These are phyloP conservation scores for Pachycephus smyrnensis DNA, from an alignment of 2,888 invertebrate species.

Conservation along the genomic window DNA sequence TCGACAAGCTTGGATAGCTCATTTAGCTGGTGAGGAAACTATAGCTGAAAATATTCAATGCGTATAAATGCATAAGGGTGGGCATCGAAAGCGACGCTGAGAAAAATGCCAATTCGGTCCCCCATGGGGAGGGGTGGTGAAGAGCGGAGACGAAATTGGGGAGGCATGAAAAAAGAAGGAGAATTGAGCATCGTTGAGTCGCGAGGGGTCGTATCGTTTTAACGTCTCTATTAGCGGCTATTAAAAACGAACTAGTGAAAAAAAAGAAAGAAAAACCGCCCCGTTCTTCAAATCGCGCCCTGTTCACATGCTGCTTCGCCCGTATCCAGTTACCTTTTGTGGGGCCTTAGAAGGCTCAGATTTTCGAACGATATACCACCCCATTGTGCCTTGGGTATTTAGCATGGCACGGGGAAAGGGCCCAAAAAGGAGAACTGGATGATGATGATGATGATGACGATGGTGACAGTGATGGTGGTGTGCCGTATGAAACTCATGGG, in stretches of 20 bases:
- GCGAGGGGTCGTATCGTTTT: conserved; percentile 63
- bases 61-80: background rate
- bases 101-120: background rate
- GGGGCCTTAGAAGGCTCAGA: conserved; percentile 57
- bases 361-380: conserved; percentile 55
- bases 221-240: conserved; percentile 67
- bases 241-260: conserved; percentile 58
- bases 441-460: background rate
- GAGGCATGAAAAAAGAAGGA: conserved; percentile 32
- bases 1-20: background rate
- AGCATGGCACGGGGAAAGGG: conserved; percentile 54
- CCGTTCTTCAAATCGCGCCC: conserved; percentile 53
- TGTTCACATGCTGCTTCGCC: conserved; percentile 55
- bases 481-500: conserved; percentile 29
- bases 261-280: conserved; percentile 38
- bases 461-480: background rate
- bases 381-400: conserved; percentile 61
- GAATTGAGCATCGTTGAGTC: conserved; percentile 57
- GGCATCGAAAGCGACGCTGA: background rate
- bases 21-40: background rate
- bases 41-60: background rate
- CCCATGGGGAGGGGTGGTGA: background rate
- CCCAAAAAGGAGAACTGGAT: background rate
- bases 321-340: conserved; percentile 67
- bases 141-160: background rate